A percentile compares a stretch with the other conserved stretches of the same genome.
These are phyloP conservation scores for Acronicta alni DNA, from an alignment of 2,888 invertebrate genomes.

Conservation along the genomic window DNA sequence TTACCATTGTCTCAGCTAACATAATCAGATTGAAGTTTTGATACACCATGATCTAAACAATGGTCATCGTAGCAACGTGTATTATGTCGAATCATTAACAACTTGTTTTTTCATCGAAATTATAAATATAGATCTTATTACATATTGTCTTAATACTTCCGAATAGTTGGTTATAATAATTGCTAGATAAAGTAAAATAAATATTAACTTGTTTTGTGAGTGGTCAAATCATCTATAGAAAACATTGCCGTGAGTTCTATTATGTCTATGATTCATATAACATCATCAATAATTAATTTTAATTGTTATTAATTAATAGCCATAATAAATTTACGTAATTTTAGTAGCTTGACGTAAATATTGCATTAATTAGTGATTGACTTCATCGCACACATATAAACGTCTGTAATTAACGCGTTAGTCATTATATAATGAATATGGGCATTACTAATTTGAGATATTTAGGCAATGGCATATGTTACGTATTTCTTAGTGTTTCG, in stretches of 20 bases:
- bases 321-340: not conserved
- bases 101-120: no score
- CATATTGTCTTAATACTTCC: no score
- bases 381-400: constrained; percentile 14
- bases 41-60: no score
- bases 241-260: not conserved
- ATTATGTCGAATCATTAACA: no score
- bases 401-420: constrained; percentile 13
- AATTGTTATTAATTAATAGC: not conserved
- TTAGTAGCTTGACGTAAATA: not conserved
- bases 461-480: not conserved
- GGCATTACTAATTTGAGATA: constrained; percentile 4
- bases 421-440: constrained; percentile 1
- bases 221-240: no score
- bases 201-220: no score
- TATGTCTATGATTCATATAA: not conserved
- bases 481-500: not conserved
- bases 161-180: no score
- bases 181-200: no score
- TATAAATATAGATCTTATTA: no score
- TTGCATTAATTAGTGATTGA: constrained; percentile 14
- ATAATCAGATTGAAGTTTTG: no score
- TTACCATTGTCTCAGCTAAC: no score
- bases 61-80: no score
- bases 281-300: not conserved